Percentiles rank a stretch among this genome's conserved stretches.
Conservation (phyloP, 2,113 vertebrate genomes). For the Nannospalax galili region DNA sequence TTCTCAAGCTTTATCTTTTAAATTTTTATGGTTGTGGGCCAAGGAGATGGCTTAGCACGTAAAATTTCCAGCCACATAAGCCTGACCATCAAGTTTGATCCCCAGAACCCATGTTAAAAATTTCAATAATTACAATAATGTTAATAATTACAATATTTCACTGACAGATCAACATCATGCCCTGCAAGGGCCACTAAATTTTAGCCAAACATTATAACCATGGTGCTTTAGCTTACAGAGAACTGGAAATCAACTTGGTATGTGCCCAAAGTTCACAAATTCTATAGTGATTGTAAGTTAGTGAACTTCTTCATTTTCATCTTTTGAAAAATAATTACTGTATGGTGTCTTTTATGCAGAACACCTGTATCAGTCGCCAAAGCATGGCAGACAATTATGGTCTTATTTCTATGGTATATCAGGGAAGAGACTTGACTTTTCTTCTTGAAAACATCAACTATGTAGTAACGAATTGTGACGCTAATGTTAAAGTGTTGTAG, state of each 20-base stretch:
- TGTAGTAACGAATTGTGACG: conserved; percentile 10
- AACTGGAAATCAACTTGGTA: not conserved
- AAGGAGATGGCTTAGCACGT: too few species aligned
- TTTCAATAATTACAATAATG: too few species aligned
- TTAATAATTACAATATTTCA: not conserved
- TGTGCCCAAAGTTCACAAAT: conserved; percentile 5
- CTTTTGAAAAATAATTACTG: conserved; percentile 3
- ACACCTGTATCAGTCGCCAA: not conserved
- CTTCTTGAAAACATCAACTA: conserved; percentile 30
- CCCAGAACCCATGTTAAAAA: too few species aligned
- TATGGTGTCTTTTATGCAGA: not conserved
- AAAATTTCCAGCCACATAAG: too few species aligned
- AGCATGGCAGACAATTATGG: not conserved
- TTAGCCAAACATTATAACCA: not conserved
- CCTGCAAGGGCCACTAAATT: too few species aligned
- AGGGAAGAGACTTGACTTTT: conserved; percentile 38
- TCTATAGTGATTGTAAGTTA: not conserved
- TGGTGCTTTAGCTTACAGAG: not conserved
- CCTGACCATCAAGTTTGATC: too few species aligned
- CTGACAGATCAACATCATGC: not conserved
- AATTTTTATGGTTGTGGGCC: not conserved
- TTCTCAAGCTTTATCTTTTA: not conserved
- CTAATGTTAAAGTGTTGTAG: not conserved
- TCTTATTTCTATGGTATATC: not conserved
- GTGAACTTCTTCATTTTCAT: not conserved